Percentiles rank a stretch among this genome's conserved stretches.
phyloP scores from a whole-genome alignment of 2,888 invertebrate species.

The Clostera curtula region DNA sequence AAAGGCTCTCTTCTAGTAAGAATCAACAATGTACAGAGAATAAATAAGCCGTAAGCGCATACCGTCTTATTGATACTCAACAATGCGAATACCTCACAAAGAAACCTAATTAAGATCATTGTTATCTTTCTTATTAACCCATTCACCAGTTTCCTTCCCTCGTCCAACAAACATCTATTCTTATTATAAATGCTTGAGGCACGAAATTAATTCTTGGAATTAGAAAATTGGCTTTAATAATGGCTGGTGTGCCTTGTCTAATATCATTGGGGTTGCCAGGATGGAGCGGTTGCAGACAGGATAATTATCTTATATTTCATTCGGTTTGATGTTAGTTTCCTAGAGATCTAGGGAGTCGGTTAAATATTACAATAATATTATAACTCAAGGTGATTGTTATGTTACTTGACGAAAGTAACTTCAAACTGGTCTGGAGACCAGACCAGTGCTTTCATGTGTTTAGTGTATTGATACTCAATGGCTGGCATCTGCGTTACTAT shows the following conservation, averaged over 20 bases:
- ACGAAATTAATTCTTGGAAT: conserved; percentile 21
- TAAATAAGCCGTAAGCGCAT: too few species aligned
- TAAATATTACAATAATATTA: conserved; percentile 20
- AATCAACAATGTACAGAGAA: too few species aligned
- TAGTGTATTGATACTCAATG: too few species aligned
- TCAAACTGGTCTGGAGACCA: too few species aligned
- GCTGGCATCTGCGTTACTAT: neutral
- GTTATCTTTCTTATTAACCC: neutral
- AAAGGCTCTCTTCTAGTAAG: too few species aligned
- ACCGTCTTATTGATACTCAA: too few species aligned
- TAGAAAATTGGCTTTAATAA: conserved; percentile 25
- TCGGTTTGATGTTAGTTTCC: conserved; percentile 17
- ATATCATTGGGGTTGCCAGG: conserved; percentile 7
- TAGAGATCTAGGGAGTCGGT: conserved; percentile 13
- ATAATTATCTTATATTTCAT: conserved; percentile 27
- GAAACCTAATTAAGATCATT: neutral
- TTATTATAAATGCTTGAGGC: conserved; percentile 12
- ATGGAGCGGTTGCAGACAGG: conserved; percentile 16
- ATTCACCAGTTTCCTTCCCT: conserved; percentile 1
- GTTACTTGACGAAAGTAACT: too few species aligned
- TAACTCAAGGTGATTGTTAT: too few species aligned
- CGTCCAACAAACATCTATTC: conserved; percentile 10
- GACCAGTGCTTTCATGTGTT: too few species aligned
- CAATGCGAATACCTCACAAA: neutral
- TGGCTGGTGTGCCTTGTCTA: conserved; percentile 16